Percentiles rank a stretch among this genome's conserved stretches.
Conservation (phyloP, 1,140 invertebrate species). For the Liolophura sinensis region DNA sequence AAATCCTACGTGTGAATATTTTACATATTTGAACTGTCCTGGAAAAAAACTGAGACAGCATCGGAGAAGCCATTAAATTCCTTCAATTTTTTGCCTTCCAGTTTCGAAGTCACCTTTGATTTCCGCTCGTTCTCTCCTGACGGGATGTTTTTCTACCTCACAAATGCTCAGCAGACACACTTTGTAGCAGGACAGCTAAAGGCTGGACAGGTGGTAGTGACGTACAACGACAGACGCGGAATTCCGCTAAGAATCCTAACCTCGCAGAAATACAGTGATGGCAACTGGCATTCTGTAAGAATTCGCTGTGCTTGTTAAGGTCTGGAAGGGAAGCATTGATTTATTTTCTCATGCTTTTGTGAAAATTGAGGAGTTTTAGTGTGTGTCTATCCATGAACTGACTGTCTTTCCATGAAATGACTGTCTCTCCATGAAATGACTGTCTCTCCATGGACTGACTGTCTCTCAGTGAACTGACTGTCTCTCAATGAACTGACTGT, state of each 20-base stretch:
- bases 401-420: too few relatives aligned
- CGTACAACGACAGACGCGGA: constrained; percentile 65
- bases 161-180: constrained; percentile 65
- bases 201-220: constrained; percentile 72
- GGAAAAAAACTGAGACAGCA: too few relatives aligned
- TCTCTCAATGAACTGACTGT: too few relatives aligned
- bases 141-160: constrained; percentile 76
- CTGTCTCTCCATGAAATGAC: too few relatives aligned
- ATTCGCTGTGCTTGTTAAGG: constrained; percentile 5
- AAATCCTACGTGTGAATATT: too few relatives aligned
- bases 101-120: constrained; percentile 76
- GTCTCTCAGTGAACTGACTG: too few relatives aligned
- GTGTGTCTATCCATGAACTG: too few relatives aligned
- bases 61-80: too few relatives aligned
- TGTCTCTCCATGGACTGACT: too few relatives aligned
- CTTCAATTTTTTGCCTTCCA: constrained; percentile 25
- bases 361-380: too few relatives aligned
- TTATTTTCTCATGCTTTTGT: constrained; percentile 4
- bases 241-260: constrained; percentile 67
- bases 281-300: constrained; percentile 77
- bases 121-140: constrained; percentile 85
- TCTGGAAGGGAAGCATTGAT: background rate
- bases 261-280: constrained; percentile 73
- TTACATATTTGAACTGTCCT: too few relatives aligned
- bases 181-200: constrained; percentile 74